Percentiles rank a stretch among this genome's conserved stretches.
phyloP scores from a whole-genome alignment of 2,888 invertebrate species.

The Alloplasta piceator region DNA sequence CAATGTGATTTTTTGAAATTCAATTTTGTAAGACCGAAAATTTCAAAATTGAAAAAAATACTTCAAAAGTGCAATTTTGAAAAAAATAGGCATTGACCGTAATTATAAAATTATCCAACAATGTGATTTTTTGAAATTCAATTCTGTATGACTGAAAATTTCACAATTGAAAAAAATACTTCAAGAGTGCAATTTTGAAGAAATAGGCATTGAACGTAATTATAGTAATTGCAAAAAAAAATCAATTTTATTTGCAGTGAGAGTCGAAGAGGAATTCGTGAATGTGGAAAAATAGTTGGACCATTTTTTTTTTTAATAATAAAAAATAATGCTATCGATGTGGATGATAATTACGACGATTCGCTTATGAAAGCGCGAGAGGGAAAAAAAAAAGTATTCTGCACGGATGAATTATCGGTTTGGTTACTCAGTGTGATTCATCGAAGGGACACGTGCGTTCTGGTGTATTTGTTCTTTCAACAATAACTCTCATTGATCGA shows the following conservation, averaged over 20 bases:
- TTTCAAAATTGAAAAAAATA: not conserved
- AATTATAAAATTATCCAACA: not conserved
- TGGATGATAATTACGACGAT: slow-evolving; percentile 18
- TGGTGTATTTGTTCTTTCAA: slow-evolving; percentile 60
- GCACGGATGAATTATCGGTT: slow-evolving; percentile 40
- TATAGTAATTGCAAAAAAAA: not conserved
- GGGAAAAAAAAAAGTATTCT: slow-evolving; percentile 32
- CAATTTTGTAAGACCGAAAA: not conserved
- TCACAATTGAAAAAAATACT: not conserved
- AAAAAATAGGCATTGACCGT: not conserved
- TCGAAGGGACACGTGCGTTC: slow-evolving; percentile 57
- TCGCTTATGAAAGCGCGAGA: slow-evolving; percentile 16
- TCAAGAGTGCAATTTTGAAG: not conserved
- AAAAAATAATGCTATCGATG: slow-evolving; percentile 5
- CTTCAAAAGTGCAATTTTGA: not conserved
- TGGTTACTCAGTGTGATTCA: slow-evolving; percentile 57
- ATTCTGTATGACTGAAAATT: not conserved
- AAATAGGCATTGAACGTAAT: not conserved
- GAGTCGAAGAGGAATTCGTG: not conserved
- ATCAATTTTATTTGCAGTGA: not conserved
- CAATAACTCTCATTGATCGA: slow-evolving; percentile 63
- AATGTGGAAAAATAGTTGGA: slow-evolving; percentile 5
- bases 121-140: not conserved
- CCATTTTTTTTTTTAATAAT: too few species aligned
- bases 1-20: not conserved